Evolutionary conservation across 37 sponge, comb jelly and placozoan species (phyloP), one percentile per base, ranked within the genome.

Genomic region (Haliclona indistincta): DNA sequence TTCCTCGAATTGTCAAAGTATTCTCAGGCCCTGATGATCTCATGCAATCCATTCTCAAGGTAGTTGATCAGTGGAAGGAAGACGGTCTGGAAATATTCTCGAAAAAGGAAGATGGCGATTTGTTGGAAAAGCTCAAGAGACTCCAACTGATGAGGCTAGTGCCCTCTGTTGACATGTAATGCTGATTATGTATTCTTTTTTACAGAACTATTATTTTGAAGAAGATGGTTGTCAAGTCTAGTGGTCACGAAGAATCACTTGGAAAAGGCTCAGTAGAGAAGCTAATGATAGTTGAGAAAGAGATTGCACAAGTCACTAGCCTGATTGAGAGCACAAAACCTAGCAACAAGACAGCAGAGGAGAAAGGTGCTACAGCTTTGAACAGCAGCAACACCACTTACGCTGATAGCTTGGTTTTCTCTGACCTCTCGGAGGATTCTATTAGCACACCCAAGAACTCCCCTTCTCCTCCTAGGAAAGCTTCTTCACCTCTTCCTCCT

Each of bases 91-190:
- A 43, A n/a, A 71, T 67, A 66, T 77, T 77, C 55, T 8, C 30
- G 2, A 43, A 63, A 2, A 25, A 45, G 36, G 65, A 63, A 25
- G 6, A 47, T 7, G 2, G 34, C 35, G 4, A 17, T 33, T 6
- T 76, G 64, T 34, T 28, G 4, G 38, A 33, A 15, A 29, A 32
- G 34, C 35, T 76, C 32, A 63, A 41, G 36, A 64, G 64, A 29
- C 76, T 76, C 20, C 63, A 76, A 13, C 1, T 32, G 1, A 63
- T 64, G n/a, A 76, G 64, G 76, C 64, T 56, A 3, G 55, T 23
- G 43, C 47, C 45, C 49, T 70, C 25, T 43, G 47, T 41, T 13
- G 41, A 3, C 43, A 30, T 3, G 28, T 70, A 6, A 26, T 41
- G 40, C 4, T 4, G 25, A 38, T 41, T 37, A n/a, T 68, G 28